Conservation (phyloP, 2,113 vertebrate genomes). For the Onychostruthus taczanowskii region DNA sequence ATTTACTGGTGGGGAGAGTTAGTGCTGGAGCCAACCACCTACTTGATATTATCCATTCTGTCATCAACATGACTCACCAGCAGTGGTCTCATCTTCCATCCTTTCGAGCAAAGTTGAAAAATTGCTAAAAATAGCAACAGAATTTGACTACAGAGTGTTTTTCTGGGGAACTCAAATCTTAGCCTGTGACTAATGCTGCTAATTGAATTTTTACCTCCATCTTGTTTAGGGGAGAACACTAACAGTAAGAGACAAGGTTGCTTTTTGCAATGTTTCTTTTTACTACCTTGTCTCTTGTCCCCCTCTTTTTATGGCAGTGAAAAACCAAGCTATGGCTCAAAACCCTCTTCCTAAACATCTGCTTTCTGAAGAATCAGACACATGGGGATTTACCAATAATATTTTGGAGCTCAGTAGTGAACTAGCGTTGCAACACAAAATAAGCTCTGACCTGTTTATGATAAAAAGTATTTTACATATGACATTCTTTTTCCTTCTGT, state of each 20-base stretch:
- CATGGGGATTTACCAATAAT: background rate
- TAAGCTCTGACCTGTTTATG: background rate
- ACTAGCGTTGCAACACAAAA: background rate
- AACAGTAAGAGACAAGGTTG: background rate
- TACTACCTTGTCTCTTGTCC: background rate
- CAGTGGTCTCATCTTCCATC: slow-evolving; percentile 40
- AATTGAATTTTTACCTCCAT: slow-evolving; percentile 36
- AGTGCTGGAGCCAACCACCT: background rate
- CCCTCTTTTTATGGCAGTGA: background rate
- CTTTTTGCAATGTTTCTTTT: background rate
- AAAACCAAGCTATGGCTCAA: background rate
- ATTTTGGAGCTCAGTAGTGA: background rate
- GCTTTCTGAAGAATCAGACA: background rate
- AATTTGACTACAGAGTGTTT: slow-evolving; percentile 27
- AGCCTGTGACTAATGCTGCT: slow-evolving; percentile 31
- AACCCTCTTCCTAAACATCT: background rate
- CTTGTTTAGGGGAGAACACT: background rate
- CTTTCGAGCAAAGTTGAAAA: slow-evolving; percentile 32
- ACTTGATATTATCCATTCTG: slow-evolving; percentile 10
- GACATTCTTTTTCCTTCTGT: background rate
- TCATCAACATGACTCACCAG: slow-evolving; percentile 41
- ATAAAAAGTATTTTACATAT: background rate
- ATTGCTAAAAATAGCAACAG: slow-evolving; percentile 63
- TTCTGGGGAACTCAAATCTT: slow-evolving; percentile 28
- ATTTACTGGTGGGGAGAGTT: background rate